These are phyloP conservation scores for Odontamblyopus lacepedii DNA, from an alignment of 2,797 vertebrate genomes.

Conservation along the genomic window DNA sequence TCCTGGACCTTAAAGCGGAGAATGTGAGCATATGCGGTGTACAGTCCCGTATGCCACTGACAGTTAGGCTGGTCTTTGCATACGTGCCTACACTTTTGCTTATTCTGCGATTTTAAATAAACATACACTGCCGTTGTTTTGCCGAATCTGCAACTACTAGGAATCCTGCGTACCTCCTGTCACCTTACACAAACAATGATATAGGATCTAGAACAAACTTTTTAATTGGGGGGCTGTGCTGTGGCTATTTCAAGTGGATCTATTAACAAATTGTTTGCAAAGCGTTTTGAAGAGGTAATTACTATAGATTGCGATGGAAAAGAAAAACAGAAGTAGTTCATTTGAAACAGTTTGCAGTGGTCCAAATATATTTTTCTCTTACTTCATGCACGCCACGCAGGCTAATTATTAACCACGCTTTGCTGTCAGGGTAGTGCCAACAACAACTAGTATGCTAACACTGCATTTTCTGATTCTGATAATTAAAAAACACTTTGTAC, in stretches of 20 bases:
- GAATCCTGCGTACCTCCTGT: neutral
- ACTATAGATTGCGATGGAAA: neutral
- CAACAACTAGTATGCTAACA: no score
- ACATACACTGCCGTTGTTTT: constrained; percentile 5
- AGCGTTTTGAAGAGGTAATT: neutral
- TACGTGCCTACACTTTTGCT: constrained; percentile 22
- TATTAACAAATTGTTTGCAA: neutral
- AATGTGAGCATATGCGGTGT: constrained; percentile 15
- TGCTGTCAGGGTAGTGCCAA: no score
- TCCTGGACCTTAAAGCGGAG: constrained; percentile 24
- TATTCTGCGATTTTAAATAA: constrained; percentile 6
- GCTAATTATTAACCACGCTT: no score
- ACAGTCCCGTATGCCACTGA: constrained; percentile 15
- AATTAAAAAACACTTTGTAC: no score
- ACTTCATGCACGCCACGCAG: no score
- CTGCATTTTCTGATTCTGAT: no score
- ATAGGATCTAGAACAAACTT: neutral
- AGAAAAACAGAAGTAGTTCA: no score
- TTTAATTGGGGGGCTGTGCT: neutral
- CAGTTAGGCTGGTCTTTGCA: constrained; percentile 23
- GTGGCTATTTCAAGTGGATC: neutral
- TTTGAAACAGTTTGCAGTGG: no score
- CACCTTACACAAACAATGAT: neutral
- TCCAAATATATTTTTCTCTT: no score
- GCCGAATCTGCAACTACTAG: neutral